These are phyloP conservation scores for Atrichornis clamosus DNA, from an alignment of 2,113 vertebrate species.

Conservation along the genomic window DNA sequence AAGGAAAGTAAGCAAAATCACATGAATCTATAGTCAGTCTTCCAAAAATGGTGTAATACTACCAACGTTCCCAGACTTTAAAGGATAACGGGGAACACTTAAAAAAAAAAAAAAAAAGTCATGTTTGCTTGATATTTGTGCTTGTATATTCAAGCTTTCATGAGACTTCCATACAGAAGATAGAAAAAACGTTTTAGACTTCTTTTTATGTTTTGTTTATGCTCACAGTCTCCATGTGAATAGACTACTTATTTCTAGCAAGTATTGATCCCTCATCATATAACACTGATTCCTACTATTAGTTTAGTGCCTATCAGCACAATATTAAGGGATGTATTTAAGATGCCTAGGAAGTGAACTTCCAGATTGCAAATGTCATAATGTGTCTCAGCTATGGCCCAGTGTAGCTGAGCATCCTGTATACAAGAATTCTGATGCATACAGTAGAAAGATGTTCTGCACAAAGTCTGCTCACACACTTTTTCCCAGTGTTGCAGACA, in stretches of 20 bases:
- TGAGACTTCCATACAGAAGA: neutral
- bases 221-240: neutral
- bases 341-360: neutral
- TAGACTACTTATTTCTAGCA: neutral
- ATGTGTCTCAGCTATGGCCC: neutral
- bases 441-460: neutral
- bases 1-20: neutral
- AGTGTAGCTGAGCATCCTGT: neutral
- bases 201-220: neutral
- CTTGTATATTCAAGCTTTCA: neutral
- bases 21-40: neutral
- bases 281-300: neutral
- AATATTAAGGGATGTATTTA: neutral
- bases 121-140: neutral
- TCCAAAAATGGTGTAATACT: neutral
- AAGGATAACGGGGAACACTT: accelerated
- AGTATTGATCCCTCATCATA: neutral
- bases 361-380: neutral
- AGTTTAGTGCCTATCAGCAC: neutral
- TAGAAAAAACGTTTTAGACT: neutral
- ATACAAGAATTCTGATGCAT: neutral
- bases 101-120: neutral
- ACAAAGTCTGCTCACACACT: neutral
- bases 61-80: neutral
- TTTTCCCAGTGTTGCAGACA: neutral